Evolutionary conservation across 2,113 vertebrate genomes (phyloP).

Genomic region (Cavia aperea): DNA sequence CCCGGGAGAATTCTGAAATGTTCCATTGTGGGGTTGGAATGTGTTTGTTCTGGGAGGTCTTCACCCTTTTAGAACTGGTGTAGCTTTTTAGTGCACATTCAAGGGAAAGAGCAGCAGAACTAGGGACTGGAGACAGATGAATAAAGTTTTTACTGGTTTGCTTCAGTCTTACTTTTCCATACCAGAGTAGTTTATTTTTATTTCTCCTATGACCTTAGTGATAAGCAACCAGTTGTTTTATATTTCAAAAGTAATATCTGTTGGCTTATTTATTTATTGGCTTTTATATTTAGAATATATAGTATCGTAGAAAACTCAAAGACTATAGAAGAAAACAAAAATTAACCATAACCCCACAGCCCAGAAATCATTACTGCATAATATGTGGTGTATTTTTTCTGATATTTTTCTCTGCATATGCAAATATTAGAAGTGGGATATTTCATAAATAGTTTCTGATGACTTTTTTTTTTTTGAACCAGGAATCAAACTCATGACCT

Average conservation of each 20-base stretch:
- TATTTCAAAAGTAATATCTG: conserved; percentile 29
- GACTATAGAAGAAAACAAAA: conserved; percentile 28
- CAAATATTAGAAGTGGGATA: conserved; percentile 5
- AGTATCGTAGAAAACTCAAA: conserved; percentile 25
- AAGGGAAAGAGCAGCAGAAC: conserved; percentile 10
- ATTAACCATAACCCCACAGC: background rate
- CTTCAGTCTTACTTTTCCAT: background rate
- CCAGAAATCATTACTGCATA: background rate
- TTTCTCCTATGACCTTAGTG: background rate
- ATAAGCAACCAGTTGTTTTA: background rate
- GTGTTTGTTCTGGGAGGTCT: conserved; percentile 42
- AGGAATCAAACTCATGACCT: too few relatives aligned
- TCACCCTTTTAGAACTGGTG: background rate
- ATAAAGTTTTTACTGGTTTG: background rate
- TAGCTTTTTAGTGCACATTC: background rate
- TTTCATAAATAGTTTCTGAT: too few relatives aligned
- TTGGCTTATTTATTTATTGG: background rate
- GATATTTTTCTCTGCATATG: conserved; percentile 14
- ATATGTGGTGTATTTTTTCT: background rate
- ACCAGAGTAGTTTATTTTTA: background rate
- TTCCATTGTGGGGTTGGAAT: conserved; percentile 42
- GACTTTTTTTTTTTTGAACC: too few relatives aligned
- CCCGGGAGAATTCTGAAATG: conserved; percentile 49
- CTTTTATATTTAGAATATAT: conserved; percentile 31
- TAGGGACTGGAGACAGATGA: conserved; percentile 20